Evolutionary conservation across 2,888 invertebrate genomes (phyloP).

Genomic region (Artemia sinica): DNA sequence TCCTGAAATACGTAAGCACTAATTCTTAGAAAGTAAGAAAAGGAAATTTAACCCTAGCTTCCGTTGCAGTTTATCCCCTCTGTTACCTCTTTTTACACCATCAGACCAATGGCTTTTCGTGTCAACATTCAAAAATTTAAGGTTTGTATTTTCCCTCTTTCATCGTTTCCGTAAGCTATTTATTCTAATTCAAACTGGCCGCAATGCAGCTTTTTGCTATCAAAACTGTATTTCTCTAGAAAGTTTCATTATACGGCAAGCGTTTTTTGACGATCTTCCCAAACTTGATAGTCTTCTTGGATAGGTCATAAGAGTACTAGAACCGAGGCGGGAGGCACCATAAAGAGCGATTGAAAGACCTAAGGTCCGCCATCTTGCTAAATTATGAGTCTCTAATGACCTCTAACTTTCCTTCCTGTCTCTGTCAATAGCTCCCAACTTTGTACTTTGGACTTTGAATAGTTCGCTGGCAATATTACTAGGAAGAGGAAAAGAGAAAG

Average conservation of each 20-base stretch:
- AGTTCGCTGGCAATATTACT: too few relatives aligned
- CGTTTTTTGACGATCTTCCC: constrained; percentile 6
- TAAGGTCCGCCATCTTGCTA: constrained; percentile 12
- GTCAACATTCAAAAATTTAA: too few relatives aligned
- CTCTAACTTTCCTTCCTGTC: constrained; percentile 3
- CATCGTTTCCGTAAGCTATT: not conserved
- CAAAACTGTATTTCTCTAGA: not conserved
- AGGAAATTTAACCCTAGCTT: too few relatives aligned
- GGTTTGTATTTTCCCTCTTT: not conserved
- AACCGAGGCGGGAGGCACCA: constrained; percentile 13
- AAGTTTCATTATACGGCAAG: constrained; percentile 9
- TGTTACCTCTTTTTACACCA: too few relatives aligned
- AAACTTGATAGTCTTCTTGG: constrained; percentile 8
- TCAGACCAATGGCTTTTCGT: too few relatives aligned
- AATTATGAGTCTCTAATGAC: constrained; percentile 11
- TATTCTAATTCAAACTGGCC: constrained; percentile 9
- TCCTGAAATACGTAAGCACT: too few relatives aligned
- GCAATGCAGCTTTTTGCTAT: constrained; percentile 13
- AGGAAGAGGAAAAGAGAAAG: not conserved
- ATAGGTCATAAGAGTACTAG: constrained; percentile 11
- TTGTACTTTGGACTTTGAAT: constrained; percentile 8
- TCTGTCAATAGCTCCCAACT: constrained; percentile 13
- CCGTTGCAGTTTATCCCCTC: too few relatives aligned
- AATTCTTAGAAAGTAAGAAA: too few relatives aligned
- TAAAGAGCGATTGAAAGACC: constrained; percentile 13